Evolutionary conservation across 92 coral and sea anemone genomes (phyloP).

Genomic region (Diadumene lineata): DNA sequence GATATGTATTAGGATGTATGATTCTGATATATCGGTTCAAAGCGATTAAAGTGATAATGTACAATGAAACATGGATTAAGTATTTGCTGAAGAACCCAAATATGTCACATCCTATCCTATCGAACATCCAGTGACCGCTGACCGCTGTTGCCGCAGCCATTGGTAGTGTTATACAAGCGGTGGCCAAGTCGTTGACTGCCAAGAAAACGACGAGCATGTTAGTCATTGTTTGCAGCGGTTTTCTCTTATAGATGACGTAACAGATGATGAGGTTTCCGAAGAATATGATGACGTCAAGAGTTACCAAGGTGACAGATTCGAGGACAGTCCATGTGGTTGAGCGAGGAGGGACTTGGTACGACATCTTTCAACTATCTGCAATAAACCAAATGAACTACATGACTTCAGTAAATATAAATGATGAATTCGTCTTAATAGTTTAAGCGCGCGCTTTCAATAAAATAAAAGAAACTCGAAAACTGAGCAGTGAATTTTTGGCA

Average conservation of each 20-base stretch:
- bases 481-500: too few relatives aligned
- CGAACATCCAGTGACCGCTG: conserved; percentile 24
- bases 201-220: conserved; percentile 36
- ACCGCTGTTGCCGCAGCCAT: conserved; percentile 38
- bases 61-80: conserved; percentile 31
- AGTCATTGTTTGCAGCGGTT: conserved; percentile 35
- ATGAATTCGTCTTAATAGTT: too few relatives aligned
- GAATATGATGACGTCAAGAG: conserved; percentile 28
- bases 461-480: too few relatives aligned
- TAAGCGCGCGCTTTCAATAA: too few relatives aligned
- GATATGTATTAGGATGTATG: not conserved
- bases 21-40: conserved; percentile 31
- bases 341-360: conserved; percentile 26
- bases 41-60: conserved; percentile 36
- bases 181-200: conserved; percentile 23
- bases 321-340: conserved; percentile 35
- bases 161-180: conserved; percentile 35
- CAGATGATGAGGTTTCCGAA: conserved; percentile 27
- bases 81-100: conserved; percentile 47
- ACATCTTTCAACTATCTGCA: conserved; percentile 8
- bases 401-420: not conserved
- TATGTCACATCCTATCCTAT: conserved; percentile 26
- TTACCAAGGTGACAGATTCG: conserved; percentile 29
- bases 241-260: conserved; percentile 26
- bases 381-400: not conserved